These are phyloP conservation scores for Zaprionus lineosus DNA, from an alignment of 2,888 invertebrate genomes.

Conservation along the genomic window DNA sequence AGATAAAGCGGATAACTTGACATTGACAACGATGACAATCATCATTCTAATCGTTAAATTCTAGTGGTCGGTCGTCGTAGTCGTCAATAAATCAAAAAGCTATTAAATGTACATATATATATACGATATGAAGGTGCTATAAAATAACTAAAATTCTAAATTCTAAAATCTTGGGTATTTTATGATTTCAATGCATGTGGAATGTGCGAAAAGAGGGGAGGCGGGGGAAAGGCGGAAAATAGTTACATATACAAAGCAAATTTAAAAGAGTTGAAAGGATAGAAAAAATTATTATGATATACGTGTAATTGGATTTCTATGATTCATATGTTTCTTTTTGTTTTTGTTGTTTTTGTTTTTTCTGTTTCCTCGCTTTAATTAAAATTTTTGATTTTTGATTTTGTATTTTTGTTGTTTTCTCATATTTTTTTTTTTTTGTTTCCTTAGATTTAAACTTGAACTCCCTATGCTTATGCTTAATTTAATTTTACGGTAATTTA, in stretches of 20 bases:
- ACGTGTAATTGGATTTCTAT: slow-evolving; percentile 46
- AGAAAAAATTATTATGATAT: slow-evolving; percentile 21
- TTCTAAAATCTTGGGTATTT: slow-evolving; percentile 17
- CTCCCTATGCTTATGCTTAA: slow-evolving; percentile 73
- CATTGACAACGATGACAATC: slow-evolving; percentile 12
- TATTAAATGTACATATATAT: slow-evolving; percentile 6
- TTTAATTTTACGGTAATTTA: slow-evolving; percentile 67
- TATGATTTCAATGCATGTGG: too few species aligned
- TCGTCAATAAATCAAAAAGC: slow-evolving; percentile 3
- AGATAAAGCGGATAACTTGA: slow-evolving; percentile 18
- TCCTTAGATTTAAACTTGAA: slow-evolving; percentile 67
- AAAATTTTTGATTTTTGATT: slow-evolving; percentile 13
- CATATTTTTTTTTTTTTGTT: slow-evolving; percentile 26
- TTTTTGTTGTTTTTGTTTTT: slow-evolving; percentile 13
- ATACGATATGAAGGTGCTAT: background rate
- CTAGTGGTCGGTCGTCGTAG: background rate
- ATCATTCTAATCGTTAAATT: background rate
- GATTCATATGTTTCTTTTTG: slow-evolving; percentile 36
- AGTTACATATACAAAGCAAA: slow-evolving; percentile 10
- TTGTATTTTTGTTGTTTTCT: slow-evolving; percentile 14
- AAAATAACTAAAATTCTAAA: slow-evolving; percentile 2
- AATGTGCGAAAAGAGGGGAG: too few species aligned
- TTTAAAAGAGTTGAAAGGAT: too few species aligned
- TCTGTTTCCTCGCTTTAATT: slow-evolving; percentile 57
- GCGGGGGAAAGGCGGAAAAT: background rate